These are phyloP conservation scores for Formicarius rufipectus DNA, from an alignment of 2,113 vertebrate genomes.

Conservation along the genomic window DNA sequence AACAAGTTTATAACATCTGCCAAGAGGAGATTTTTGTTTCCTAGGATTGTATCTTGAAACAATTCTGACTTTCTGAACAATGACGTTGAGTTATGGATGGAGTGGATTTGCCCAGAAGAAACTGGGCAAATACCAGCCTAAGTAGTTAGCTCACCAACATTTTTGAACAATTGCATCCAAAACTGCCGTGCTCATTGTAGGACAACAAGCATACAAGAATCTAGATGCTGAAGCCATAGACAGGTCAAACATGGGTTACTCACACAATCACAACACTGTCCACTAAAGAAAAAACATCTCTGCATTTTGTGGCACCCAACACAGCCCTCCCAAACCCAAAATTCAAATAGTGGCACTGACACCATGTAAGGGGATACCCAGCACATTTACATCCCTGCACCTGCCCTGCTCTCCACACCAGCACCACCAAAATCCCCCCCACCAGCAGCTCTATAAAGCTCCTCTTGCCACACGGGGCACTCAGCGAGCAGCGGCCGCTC, in stretches of 20 bases:
- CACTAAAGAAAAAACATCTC: neutral
- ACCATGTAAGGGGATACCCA: too few relatives aligned
- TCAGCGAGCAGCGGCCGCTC: too few relatives aligned
- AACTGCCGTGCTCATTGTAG: too few relatives aligned
- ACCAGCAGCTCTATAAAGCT: too few relatives aligned
- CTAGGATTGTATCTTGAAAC: neutral
- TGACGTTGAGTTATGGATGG: neutral
- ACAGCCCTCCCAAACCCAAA: neutral
- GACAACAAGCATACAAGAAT: too few relatives aligned
- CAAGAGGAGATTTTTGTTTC: neutral
- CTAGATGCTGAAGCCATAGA: neutral
- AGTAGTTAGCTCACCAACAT: neutral
- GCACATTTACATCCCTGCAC: too few relatives aligned
- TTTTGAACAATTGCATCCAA: too few relatives aligned
- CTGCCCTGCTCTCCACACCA: too few relatives aligned
- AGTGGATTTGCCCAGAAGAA: neutral
- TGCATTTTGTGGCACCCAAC: neutral
- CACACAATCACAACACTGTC: neutral
- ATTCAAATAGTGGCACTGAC: neutral
- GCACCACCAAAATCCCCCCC: too few relatives aligned
- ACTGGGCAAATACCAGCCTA: neutral
- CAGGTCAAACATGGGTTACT: rapidly evolving
- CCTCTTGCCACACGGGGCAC: too few relatives aligned
- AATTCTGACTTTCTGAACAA: neutral
- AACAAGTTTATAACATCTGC: neutral